These are phyloP conservation scores for Acanthosepion esculentum DNA, from an alignment of 2,888 invertebrate species.

Conservation along the genomic window DNA sequence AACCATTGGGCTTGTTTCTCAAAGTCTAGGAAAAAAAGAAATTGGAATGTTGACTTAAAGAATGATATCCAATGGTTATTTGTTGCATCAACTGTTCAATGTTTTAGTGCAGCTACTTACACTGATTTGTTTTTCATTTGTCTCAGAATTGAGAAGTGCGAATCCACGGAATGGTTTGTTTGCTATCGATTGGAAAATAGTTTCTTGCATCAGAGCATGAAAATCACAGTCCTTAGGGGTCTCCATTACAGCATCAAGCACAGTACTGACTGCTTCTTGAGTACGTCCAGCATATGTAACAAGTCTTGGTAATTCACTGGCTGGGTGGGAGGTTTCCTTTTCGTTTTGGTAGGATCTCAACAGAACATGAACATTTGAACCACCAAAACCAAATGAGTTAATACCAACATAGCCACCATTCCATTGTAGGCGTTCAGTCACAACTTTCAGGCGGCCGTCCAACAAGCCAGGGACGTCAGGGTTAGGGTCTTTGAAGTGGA, in stretches of 20 bases:
- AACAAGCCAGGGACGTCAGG: conserved; percentile 90
- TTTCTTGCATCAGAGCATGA: conserved; percentile 70
- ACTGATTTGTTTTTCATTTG: not conserved
- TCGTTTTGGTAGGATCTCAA: conserved; percentile 76
- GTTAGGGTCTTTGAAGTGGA: conserved; percentile 91
- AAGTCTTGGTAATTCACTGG: conserved; percentile 81
- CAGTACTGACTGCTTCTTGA: conserved; percentile 82
- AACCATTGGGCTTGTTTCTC: too few relatives aligned
- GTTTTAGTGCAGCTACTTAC: not conserved
- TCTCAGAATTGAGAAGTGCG: conserved; percentile 81
- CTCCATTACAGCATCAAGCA: conserved; percentile 85
- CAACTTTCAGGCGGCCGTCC: conserved; percentile 92
- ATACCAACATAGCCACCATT: conserved; percentile 92
- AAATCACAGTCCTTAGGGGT: conserved; percentile 71
- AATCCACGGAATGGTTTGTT: conserved; percentile 90
- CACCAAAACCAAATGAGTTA: conserved; percentile 99
- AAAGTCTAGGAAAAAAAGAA: too few relatives aligned
- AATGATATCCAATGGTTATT: too few relatives aligned
- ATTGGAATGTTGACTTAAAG: too few relatives aligned
- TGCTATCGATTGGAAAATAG: conserved; percentile 77
- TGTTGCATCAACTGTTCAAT: too few relatives aligned
- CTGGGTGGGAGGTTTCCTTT: conserved; percentile 56
- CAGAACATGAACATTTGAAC: conserved; percentile 77
- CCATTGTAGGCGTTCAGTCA: conserved; percentile 87
- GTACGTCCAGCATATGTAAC: conserved; percentile 90